A percentile compares a stretch with the other conserved stretches of the same genome.
Evolutionary conservation across 2,888 invertebrate genomes (phyloP).

Genomic region (Peribatodes rhomboidaria): DNA sequence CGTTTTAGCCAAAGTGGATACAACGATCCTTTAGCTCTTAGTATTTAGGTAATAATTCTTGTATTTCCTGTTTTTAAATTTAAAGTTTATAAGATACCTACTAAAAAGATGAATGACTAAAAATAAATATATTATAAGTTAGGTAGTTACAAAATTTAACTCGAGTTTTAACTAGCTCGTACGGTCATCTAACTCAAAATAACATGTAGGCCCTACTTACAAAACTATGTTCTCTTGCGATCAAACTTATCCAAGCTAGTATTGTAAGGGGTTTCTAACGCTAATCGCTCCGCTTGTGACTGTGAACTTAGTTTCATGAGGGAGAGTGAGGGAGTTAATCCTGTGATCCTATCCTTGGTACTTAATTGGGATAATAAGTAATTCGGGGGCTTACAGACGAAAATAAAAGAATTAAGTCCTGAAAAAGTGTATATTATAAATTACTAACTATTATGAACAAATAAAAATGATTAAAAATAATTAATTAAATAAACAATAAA

Average conservation of each 20-base stretch:
- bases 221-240: neutral
- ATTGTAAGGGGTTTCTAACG: neutral
- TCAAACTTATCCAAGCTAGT: neutral
- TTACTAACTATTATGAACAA: neutral
- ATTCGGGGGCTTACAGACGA: neutral
- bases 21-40: conserved; percentile 14
- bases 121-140: neutral
- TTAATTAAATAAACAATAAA: neutral
- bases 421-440: neutral
- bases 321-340: neutral
- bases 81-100: neutral
- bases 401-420: neutral
- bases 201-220: no score
- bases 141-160: neutral
- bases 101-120: neutral
- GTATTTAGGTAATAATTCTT: neutral
- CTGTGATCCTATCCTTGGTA: neutral
- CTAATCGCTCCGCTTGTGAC: conserved; percentile 19
- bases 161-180: neutral
- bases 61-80: neutral
- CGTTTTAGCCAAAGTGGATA: conserved; percentile 11
- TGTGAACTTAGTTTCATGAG: neutral
- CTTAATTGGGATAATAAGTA: neutral
- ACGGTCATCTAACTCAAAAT: no score
- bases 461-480: neutral